Percentiles rank a stretch among this genome's conserved stretches.
Conservation (phyloP, 2,113 vertebrate genomes). For the Crotalus viridis region DNA sequence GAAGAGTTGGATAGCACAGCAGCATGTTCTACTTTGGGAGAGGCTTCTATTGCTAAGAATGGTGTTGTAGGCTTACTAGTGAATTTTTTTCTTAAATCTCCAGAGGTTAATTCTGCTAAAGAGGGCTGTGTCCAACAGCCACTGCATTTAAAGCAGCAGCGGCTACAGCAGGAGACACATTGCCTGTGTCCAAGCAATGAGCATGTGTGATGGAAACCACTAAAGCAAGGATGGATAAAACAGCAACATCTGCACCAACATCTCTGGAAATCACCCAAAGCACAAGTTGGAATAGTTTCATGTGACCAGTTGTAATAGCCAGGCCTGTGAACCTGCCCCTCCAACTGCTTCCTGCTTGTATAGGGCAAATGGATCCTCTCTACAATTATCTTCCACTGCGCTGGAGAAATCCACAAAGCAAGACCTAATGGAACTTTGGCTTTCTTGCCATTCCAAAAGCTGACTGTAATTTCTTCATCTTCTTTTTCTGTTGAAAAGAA, state of each 20-base stretch:
- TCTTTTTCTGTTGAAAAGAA: conserved; percentile 64
- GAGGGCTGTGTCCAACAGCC: conserved; percentile 59
- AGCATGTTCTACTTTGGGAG: conserved; percentile 26
- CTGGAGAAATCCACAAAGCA: conserved; percentile 73
- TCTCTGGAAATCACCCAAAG: background rate
- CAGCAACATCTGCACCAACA: conserved; percentile 29
- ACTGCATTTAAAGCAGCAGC: conserved; percentile 25
- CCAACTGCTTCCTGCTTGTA: conserved; percentile 23
- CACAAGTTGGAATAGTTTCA: background rate
- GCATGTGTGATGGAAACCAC: conserved; percentile 29
- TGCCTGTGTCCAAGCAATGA: background rate
- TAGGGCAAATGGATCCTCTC: conserved; percentile 66
- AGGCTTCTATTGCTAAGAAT: conserved; percentile 50
- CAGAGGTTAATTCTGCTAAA: conserved; percentile 28
- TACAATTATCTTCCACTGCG: conserved; percentile 70
- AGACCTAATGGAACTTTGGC: conserved; percentile 64
- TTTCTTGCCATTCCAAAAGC: conserved; percentile 81
- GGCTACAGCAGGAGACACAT: conserved; percentile 49
- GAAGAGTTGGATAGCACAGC: conserved; percentile 11
- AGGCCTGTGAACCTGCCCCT: background rate
- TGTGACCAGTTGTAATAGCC: conserved; percentile 30
- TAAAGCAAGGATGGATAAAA: conserved; percentile 21
- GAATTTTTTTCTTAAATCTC: conserved; percentile 36
- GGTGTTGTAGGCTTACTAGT: conserved; percentile 21
- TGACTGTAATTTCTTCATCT: conserved; percentile 70